Evolutionary conservation across 2,888 invertebrate genomes (phyloP).

Genomic region (Andricus quercusramuli): DNA sequence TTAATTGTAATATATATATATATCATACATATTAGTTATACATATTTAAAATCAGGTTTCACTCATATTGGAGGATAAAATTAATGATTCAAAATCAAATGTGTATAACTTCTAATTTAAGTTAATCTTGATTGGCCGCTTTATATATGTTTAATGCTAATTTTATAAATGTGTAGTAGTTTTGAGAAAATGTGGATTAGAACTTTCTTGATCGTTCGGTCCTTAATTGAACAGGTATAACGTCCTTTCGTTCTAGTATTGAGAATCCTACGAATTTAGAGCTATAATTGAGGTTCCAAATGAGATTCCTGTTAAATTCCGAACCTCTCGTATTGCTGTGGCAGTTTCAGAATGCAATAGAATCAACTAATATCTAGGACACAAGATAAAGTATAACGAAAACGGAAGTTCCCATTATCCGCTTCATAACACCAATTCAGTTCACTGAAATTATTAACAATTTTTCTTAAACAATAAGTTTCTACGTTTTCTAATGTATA

Average conservation of each 20-base stretch:
- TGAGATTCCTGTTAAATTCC: conserved; percentile 36
- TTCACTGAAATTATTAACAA: not conserved
- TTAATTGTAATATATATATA: too few species aligned
- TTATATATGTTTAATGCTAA: not conserved
- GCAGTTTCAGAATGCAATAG: conserved; percentile 34
- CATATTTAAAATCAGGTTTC: too few species aligned
- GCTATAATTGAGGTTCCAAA: conserved; percentile 40
- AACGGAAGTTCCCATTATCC: not conserved
- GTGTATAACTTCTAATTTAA: not conserved
- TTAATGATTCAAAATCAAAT: not conserved
- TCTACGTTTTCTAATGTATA: too few species aligned
- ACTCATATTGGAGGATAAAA: too few species aligned
- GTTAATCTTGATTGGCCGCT: not conserved
- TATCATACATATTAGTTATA: too few species aligned
- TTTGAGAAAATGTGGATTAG: conserved; percentile 11
- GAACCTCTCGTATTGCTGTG: conserved; percentile 27
- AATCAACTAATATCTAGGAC: conserved; percentile 34
- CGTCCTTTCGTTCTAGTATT: conserved; percentile 19
- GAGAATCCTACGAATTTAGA: conserved; percentile 31
- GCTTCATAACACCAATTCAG: not conserved
- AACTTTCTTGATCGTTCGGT: conserved; percentile 11
- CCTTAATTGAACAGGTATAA: conserved; percentile 6
- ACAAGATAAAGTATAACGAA: not conserved
- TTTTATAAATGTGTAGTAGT: not conserved
- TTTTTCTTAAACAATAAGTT: too few species aligned